Conservation (phyloP, 1,140 invertebrate species). For the Rhyzopertha dominica region DNA sequence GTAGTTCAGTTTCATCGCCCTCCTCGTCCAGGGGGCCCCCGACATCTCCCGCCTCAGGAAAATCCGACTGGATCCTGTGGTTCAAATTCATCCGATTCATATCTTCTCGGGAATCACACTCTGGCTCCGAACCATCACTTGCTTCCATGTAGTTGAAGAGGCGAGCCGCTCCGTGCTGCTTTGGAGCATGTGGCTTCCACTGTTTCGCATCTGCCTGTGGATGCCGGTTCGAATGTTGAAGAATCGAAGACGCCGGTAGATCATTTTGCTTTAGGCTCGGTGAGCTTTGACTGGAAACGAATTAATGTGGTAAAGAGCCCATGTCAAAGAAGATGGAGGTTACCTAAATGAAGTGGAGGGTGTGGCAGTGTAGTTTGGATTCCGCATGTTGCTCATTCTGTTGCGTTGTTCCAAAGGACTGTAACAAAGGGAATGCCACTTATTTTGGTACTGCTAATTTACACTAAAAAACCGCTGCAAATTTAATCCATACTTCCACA, state of each 20-base stretch:
- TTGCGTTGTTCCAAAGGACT: slow-evolving; percentile 43
- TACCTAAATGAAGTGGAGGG: too few relatives aligned
- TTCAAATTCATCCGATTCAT: slow-evolving; percentile 69
- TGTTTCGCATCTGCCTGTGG: slow-evolving; percentile 35
- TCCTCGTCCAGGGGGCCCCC: slow-evolving; percentile 46
- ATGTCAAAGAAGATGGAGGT: too few relatives aligned
- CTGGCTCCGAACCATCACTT: slow-evolving; percentile 52
- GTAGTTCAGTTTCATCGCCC: slow-evolving; percentile 45
- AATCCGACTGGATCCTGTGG: slow-evolving; percentile 61
- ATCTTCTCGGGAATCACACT: slow-evolving; percentile 53
- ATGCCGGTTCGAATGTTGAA: slow-evolving; percentile 37
- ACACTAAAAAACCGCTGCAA: too few relatives aligned
- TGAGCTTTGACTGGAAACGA: slow-evolving; percentile 5
- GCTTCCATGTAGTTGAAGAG: slow-evolving; percentile 57
- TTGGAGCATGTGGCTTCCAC: slow-evolving; percentile 43
- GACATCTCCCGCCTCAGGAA: slow-evolving; percentile 50
- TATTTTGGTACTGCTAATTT: too few relatives aligned
- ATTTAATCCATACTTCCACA: too few relatives aligned
- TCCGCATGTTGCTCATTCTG: too few relatives aligned
- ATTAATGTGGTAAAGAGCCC: too few relatives aligned
- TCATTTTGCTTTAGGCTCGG: slow-evolving; percentile 26
- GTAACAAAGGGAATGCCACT: too few relatives aligned
- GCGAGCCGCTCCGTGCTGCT: slow-evolving; percentile 52
- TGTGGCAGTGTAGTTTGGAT: too few relatives aligned
- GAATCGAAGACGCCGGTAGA: slow-evolving; percentile 31